Evolutionary conservation across 2,113 vertebrate genomes (phyloP).

Genomic region (Girardinichthys multiradiatus): DNA sequence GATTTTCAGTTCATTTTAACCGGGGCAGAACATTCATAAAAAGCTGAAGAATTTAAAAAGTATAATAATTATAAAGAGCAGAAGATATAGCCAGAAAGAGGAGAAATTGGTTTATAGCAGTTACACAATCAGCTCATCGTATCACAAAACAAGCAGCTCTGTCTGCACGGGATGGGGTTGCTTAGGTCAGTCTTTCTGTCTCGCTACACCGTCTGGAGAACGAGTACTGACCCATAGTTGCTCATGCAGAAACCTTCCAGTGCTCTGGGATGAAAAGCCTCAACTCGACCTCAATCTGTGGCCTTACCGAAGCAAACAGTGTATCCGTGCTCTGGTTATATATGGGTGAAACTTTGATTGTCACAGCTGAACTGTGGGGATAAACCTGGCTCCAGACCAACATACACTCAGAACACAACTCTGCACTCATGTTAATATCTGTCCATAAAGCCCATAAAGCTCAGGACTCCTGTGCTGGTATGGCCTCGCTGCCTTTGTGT

Average conservation of each 20-base stretch:
- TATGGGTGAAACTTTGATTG: conserved; percentile 15
- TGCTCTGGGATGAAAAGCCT: conserved; percentile 54
- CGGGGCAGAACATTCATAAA: background rate
- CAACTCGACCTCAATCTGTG: background rate
- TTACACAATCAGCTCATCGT: background rate
- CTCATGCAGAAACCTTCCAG: conserved; percentile 58
- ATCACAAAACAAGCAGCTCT: conserved; percentile 29
- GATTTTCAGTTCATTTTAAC: background rate
- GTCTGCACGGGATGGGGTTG: conserved; percentile 52
- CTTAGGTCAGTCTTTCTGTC: conserved; percentile 53
- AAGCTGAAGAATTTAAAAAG: background rate
- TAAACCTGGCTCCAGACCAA: conserved; percentile 33
- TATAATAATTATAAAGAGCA: too few species aligned
- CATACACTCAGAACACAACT: conserved; percentile 15
- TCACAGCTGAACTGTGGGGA: conserved; percentile 13
- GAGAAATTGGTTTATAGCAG: background rate
- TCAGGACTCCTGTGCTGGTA: conserved; percentile 34
- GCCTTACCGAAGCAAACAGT: conserved; percentile 3
- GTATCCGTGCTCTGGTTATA: conserved; percentile 25
- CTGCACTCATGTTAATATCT: conserved; percentile 56
- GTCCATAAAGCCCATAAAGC: conserved; percentile 53
- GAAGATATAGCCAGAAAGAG: background rate
- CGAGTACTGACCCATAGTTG: conserved; percentile 46
- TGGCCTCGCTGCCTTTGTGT: conserved; percentile 62
- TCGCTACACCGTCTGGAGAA: conserved; percentile 31